Evolutionary conservation across 2,888 invertebrate genomes (phyloP).

Genomic region (Vanessa cardui): DNA sequence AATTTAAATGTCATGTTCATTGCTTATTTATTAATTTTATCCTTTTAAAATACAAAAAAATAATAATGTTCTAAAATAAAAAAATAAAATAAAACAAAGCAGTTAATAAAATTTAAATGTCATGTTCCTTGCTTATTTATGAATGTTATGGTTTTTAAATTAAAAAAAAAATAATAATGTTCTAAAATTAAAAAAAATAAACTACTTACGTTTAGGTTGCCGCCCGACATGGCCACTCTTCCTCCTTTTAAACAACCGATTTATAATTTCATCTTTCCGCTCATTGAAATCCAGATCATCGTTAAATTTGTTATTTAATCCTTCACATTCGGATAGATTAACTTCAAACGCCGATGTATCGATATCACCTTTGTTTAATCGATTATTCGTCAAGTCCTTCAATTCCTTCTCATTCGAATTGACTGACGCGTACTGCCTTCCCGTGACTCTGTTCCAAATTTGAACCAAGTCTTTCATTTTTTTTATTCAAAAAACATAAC

Average conservation of each 20-base stretch:
- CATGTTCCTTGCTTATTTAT: no score
- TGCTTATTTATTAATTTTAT: no score
- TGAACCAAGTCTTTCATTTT: constrained; percentile 85
- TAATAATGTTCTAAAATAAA: no score
- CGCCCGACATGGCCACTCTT: constrained; percentile 61
- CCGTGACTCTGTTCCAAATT: constrained; percentile 81
- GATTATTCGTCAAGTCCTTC: constrained; percentile 61
- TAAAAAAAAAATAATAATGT: not conserved
- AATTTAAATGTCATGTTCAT: no score
- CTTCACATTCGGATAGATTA: constrained; percentile 69
- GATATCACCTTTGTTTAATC: constrained; percentile 59
- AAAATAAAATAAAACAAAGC: no score
- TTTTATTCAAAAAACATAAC: constrained; percentile 39
- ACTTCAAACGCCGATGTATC: constrained; percentile 59
- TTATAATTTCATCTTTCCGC: constrained; percentile 68
- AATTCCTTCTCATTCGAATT: constrained; percentile 66
- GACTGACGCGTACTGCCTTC: constrained; percentile 81
- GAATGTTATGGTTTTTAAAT: no score
- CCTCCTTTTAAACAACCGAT: constrained; percentile 65
- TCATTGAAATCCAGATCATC: constrained; percentile 68
- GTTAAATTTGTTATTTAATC: constrained; percentile 61
- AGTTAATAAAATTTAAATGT: no score
- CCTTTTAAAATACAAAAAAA: no score
- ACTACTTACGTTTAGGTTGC: constrained; percentile 70
- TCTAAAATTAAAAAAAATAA: not conserved